Evolutionary conservation across 2,888 invertebrate genomes (phyloP).

Genomic region (Acanthosepion lycidas): DNA sequence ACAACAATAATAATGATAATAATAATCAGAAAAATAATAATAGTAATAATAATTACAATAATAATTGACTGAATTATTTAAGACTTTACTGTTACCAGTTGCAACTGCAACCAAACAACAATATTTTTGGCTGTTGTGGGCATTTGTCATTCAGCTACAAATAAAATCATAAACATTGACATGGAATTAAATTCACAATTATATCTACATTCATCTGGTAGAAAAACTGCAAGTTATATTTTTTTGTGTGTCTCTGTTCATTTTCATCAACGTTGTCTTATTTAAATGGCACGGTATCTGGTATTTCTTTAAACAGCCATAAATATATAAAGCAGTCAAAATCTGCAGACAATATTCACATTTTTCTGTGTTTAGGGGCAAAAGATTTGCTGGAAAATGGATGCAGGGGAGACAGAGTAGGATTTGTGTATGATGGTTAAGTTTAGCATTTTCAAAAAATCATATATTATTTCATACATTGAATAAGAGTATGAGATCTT

Average conservation of each 20-base stretch:
- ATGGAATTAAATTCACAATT: slow-evolving; percentile 24
- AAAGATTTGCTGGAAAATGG: neutral
- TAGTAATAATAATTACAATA: neutral
- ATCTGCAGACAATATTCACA: neutral
- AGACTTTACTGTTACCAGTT: neutral
- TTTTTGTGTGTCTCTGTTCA: neutral
- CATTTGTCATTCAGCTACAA: neutral
- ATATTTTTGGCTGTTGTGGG: neutral
- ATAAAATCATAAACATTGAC: neutral
- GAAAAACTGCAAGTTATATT: neutral
- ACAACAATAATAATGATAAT: neutral
- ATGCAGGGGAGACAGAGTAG: neutral
- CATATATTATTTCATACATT: neutral
- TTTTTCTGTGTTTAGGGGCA: neutral
- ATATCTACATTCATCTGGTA: neutral
- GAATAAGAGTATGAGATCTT: neutral
- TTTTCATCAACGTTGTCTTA: neutral
- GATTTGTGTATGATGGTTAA: neutral
- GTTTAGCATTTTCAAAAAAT: neutral
- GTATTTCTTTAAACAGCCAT: neutral
- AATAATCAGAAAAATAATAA: neutral
- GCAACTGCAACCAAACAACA: neutral
- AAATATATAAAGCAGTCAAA: neutral
- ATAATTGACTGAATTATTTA: neutral
- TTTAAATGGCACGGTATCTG: neutral